Base-by-base conservation (phyloP, 2,797 vertebrate species). In the Luscinia luscinia region DNA sequence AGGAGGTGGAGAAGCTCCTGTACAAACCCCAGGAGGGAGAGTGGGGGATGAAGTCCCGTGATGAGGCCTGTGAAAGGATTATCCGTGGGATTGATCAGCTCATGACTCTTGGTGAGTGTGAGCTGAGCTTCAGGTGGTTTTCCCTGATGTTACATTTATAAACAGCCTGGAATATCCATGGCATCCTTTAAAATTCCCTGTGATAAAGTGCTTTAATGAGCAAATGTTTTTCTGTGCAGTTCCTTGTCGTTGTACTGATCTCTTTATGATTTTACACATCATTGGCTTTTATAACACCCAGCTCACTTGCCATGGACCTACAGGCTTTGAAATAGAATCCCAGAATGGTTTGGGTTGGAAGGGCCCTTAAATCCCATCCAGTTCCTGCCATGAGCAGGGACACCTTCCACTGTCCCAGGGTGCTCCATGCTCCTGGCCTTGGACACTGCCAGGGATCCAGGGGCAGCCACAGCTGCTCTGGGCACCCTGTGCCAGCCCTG, bases 11-110 rank as follows among this genome's bases (percentile, higher is more conserved):
- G 26, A 99, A 98, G 84, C 97, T 99, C 64, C 98, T 99, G 22
- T 99, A 99, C 96, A 99, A 98, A 68, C 99, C 99, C 23, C 97
- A 98, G 66, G 96, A 97, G 32, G 99, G 98, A 20, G 99, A 99
- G 95, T 99, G 99, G 99, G 99, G 99, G 6, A 97, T 97, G 67
- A 97, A 96, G 90, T 98, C 98, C 36, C 97, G 99, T 43, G 98
- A 99, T 40, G 97, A 98, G 57, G 99, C 99, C 78, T 99, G 99
- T 87, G 98, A 99, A 15, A 98, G 99, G 59, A 98, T 99, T 93
- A 97, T 98, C 34, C 88, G 93, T 28, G 98, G 98, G 43, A 99
- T 99, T 43, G 98, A 99, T 92, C 99, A 99, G 90, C 98, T 99
- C 92, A 97, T 99, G 96, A 98, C 97, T 80, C 97, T 99, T 1